Evolutionary conservation across 2,113 vertebrate genomes (phyloP).

Genomic region (Malurus cyaneus): DNA sequence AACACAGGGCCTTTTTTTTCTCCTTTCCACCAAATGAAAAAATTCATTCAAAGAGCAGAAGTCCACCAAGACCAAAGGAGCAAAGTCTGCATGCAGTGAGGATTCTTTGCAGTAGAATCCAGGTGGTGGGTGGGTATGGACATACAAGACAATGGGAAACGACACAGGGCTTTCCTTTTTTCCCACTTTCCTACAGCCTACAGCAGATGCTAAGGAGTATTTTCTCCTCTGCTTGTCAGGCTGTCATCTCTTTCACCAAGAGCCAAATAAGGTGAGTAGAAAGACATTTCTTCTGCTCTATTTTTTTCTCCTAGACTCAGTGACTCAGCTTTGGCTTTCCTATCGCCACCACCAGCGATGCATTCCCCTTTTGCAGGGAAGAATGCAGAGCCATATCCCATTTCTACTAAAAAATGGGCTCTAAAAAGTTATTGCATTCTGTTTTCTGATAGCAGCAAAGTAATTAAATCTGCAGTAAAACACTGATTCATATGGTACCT

Average conservation of each 20-base stretch:
- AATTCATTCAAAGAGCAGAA: neutral
- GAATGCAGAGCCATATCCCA: neutral
- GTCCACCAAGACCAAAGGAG: neutral
- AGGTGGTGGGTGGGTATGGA: neutral
- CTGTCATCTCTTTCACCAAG: neutral
- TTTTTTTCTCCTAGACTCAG: neutral
- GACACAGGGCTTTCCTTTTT: neutral
- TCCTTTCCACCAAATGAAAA: neutral
- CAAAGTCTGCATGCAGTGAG: neutral
- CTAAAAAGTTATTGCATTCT: neutral
- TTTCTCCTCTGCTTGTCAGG: neutral
- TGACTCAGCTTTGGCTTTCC: neutral
- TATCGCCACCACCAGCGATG: neutral
- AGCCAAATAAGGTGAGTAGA: neutral
- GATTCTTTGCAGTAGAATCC: neutral
- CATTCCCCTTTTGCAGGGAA: neutral
- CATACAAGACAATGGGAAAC: neutral
- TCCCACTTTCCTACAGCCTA: neutral
- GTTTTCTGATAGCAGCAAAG: neutral
- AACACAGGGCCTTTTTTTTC: neutral
- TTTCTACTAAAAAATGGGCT: neutral
- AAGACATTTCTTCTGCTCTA: neutral
- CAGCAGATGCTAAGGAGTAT: neutral
- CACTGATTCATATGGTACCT: neutral
- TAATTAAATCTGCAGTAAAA: conserved; percentile 19